phyloP scores from a whole-genome alignment of 2,113 vertebrate species.

The Acanthochromis polyacanthus region DNA sequence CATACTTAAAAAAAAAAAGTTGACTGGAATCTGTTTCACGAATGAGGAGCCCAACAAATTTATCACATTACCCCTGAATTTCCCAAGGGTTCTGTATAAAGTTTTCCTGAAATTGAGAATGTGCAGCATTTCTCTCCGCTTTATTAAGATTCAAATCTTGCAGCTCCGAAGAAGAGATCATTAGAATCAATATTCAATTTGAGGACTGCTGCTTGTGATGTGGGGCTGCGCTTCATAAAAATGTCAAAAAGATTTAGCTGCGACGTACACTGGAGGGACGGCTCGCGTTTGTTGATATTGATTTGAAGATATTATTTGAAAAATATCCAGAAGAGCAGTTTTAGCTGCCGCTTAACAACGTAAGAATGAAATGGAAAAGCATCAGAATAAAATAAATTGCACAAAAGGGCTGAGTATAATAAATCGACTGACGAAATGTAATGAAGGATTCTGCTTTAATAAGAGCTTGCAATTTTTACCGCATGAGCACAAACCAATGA shows the following conservation, averaged over 20 bases:
- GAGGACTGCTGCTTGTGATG: slow-evolving; percentile 44
- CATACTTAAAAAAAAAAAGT: slow-evolving; percentile 28
- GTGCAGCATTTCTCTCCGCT: slow-evolving; percentile 22
- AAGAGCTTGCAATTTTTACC: background rate
- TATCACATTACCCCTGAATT: slow-evolving; percentile 54
- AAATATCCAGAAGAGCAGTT: slow-evolving; percentile 44
- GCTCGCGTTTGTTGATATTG: slow-evolving; percentile 54
- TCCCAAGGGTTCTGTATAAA: slow-evolving; percentile 56
- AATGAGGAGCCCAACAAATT: slow-evolving; percentile 53
- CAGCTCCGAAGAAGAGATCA: slow-evolving; percentile 68
- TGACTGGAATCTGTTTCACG: slow-evolving; percentile 52
- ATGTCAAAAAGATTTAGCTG: slow-evolving; percentile 65
- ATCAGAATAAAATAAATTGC: background rate
- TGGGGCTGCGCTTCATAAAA: slow-evolving; percentile 59
- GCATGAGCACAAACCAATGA: background rate
- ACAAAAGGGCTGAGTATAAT: background rate
- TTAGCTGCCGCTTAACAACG: slow-evolving; percentile 39
- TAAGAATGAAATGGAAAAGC: slow-evolving; percentile 17
- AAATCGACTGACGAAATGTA: background rate
- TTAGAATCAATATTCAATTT: slow-evolving; percentile 76
- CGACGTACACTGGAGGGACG: slow-evolving; percentile 33
- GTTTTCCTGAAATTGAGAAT: slow-evolving; percentile 61
- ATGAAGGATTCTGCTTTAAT: background rate
- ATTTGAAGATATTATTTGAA: slow-evolving; percentile 38
- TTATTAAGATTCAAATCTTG: slow-evolving; percentile 70